These are phyloP conservation scores for Uropetala carovei DNA, from an alignment of 2,888 invertebrate genomes.

Conservation along the genomic window DNA sequence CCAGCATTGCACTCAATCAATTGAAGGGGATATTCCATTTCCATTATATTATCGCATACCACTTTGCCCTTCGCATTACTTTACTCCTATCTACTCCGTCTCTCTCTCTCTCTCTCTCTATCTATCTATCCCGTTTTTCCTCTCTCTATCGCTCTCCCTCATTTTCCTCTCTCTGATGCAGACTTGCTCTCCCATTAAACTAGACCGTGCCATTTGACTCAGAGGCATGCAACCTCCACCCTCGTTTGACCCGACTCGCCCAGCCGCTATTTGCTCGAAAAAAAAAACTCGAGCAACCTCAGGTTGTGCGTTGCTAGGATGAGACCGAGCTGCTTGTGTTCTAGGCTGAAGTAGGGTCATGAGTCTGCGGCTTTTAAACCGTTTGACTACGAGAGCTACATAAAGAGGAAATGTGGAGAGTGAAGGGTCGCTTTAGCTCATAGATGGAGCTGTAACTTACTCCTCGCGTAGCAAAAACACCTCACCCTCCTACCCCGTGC, in stretches of 20 bases:
- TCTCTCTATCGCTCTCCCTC: not conserved
- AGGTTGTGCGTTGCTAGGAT: not conserved
- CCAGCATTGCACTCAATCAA: no score
- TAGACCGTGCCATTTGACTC: not conserved
- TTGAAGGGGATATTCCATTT: no score
- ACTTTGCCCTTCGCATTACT: not conserved
- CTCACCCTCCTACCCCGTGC: no score
- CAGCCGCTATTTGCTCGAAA: not conserved
- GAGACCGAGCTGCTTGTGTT: not conserved
- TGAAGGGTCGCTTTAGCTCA: no score
- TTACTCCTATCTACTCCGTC: not conserved
- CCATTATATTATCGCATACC: no score
- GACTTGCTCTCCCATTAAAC: constrained; percentile 4
- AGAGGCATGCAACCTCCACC: not conserved
- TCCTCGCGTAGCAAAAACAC: no score
- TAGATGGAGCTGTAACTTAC: no score
- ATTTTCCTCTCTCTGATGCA: not conserved
- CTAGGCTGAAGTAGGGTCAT: not conserved
- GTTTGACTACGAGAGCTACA: not conserved
- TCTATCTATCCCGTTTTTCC: not conserved
- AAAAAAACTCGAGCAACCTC: not conserved
- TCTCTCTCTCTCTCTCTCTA: not conserved
- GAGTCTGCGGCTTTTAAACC: not conserved
- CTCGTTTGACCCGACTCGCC: not conserved
- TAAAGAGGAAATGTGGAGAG: no score